A percentile compares a stretch with the other conserved stretches of the same genome.
These are phyloP conservation scores for Buphagus erythrorhynchus DNA, from an alignment of 2,797 vertebrate genomes.

Conservation along the genomic window DNA sequence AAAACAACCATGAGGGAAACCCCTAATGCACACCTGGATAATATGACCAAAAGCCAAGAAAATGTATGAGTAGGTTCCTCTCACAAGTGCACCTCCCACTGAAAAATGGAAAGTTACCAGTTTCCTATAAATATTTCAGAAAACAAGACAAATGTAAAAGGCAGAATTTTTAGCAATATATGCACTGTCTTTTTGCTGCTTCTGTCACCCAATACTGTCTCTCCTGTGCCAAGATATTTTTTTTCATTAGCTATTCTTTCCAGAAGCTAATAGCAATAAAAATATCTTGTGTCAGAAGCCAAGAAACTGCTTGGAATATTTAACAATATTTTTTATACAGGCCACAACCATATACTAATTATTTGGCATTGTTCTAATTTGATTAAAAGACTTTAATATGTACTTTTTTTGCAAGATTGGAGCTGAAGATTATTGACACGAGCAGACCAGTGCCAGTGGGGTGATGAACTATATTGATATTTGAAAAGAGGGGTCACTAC, in stretches of 20 bases:
- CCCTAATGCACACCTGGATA: fast-evolving
- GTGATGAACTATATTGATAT: neutral
- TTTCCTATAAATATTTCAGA: neutral
- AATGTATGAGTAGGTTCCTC: neutral
- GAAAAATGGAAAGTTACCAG: neutral
- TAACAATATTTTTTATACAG: neutral
- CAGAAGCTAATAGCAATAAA: neutral
- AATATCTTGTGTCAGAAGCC: neutral
- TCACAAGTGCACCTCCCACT: neutral
- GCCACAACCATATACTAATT: neutral
- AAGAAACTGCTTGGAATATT: neutral
- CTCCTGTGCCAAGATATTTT: neutral
- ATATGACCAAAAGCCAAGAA: neutral
- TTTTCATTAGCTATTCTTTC: neutral
- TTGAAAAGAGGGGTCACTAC: neutral
- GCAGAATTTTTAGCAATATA: neutral
- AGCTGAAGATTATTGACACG: neutral
- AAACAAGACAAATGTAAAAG: neutral
- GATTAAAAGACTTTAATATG: neutral
- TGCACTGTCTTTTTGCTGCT: neutral
- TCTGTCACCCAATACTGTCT: neutral
- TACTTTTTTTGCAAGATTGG: neutral
- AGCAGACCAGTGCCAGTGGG: neutral
- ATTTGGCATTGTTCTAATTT: neutral
- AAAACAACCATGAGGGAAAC: neutral